These are phyloP conservation scores for Saiga tatarica DNA, from an alignment of 2,113 vertebrate genomes.

Conservation along the genomic window DNA sequence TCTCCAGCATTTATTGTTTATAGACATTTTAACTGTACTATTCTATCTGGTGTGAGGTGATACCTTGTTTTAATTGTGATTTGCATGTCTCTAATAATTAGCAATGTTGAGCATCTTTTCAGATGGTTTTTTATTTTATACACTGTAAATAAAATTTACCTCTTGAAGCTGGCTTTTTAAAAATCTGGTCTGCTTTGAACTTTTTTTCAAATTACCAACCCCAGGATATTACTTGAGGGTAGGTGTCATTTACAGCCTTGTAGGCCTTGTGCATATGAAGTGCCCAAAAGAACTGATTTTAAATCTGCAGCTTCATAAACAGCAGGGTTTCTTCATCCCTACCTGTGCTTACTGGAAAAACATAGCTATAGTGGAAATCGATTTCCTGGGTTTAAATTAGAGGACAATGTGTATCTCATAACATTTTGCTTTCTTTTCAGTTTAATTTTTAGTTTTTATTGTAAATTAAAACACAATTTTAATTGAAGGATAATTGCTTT, in stretches of 20 bases:
- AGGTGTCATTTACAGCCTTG: not conserved
- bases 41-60: not conserved
- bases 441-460: not conserved
- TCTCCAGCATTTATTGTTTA: not conserved
- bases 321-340: not conserved
- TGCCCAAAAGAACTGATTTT: not conserved
- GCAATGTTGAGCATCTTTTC: not conserved
- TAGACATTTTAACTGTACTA: not conserved
- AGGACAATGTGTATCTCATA: not conserved
- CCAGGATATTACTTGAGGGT: not conserved
- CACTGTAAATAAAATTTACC: not conserved
- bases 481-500: not conserved
- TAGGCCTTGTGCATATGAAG: not conserved
- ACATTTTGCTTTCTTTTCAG: not conserved
- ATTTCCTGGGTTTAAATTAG: not conserved
- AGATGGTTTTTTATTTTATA: not conserved
- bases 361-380: not conserved
- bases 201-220: not conserved
- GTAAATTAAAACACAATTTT: not conserved
- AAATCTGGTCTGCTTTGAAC: not conserved
- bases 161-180: not conserved
- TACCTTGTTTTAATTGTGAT: not conserved
- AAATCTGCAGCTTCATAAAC: not conserved
- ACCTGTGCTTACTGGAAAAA: not conserved
- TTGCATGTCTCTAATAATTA: not conserved